Evolutionary conservation across 1,140 invertebrate species (phyloP).

Genomic region (Halesus radiatus): DNA sequence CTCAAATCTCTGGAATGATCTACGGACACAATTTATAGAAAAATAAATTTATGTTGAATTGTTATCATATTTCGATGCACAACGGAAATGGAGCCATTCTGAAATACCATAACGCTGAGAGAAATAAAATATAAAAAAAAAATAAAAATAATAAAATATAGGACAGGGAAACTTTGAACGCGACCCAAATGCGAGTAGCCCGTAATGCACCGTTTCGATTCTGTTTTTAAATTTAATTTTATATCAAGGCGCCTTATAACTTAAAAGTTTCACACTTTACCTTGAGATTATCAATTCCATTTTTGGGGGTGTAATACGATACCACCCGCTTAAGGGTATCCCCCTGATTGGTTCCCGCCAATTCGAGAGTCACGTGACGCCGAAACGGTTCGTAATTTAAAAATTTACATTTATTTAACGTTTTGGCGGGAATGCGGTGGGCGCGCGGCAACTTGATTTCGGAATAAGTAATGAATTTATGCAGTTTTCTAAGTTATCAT

Average conservation of each 20-base stretch:
- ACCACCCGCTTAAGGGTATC: not conserved
- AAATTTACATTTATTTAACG: conserved; percentile 22
- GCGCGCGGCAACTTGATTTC: too few relatives aligned
- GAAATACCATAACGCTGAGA: conserved; percentile 5
- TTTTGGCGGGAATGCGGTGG: not conserved
- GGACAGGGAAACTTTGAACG: not conserved
- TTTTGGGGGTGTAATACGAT: conserved; percentile 1
- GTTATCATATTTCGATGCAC: not conserved
- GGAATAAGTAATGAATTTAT: conserved; percentile 3
- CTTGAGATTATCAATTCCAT: conserved; percentile 8
- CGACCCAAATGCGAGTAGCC: not conserved
- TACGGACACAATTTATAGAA: too few relatives aligned
- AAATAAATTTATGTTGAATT: too few relatives aligned
- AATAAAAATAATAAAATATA: too few relatives aligned
- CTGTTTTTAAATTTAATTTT: conserved; percentile 23
- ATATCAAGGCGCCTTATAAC: not conserved
- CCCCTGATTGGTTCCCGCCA: conserved; percentile 4
- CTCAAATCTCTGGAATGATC: too few relatives aligned
- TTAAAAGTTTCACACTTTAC: not conserved
- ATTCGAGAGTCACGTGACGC: conserved; percentile 5
- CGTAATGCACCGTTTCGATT: not conserved
- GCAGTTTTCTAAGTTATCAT: not conserved
- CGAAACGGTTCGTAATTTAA: conserved; percentile 19
- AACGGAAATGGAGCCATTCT: not conserved
- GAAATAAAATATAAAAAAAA: not conserved